Evolutionary conservation across 2,113 vertebrate genomes (phyloP).

Genomic region (cattle (Bos taurus)): DNA sequence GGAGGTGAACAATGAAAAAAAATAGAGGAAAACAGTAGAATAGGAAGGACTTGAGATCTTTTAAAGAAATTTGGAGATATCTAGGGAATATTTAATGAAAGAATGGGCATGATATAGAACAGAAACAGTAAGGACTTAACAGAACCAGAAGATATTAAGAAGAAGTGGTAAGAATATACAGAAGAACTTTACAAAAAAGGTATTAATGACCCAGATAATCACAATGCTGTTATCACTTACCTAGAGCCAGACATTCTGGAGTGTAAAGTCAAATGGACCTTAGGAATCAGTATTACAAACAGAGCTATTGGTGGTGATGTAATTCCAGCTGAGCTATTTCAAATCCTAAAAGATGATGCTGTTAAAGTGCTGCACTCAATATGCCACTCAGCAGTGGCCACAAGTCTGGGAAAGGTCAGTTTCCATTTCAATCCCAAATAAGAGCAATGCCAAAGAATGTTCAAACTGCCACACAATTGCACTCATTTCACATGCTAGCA

Average conservation of each 20-base stretch:
- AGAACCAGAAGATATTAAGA: not conserved
- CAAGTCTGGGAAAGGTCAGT: not conserved
- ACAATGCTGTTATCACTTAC: not conserved
- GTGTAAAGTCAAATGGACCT: not conserved
- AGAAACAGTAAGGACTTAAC: not conserved
- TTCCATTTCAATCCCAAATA: not conserved
- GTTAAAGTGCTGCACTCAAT: not conserved
- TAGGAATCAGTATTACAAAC: not conserved
- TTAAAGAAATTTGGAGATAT: not conserved
- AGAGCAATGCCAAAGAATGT: not conserved
- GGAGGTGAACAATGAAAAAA: not conserved
- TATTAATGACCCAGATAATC: not conserved
- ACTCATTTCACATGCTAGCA: not conserved
- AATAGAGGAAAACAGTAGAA: not conserved
- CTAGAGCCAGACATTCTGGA: not conserved
- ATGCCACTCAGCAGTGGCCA: not conserved
- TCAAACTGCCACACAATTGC: not conserved
- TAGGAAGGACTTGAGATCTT: not conserved
- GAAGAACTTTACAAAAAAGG: not conserved
- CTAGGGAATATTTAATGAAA: not conserved
- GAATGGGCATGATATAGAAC: not conserved
- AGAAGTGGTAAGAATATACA: not conserved
- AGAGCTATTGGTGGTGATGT: not conserved
- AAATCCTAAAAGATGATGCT: not conserved
- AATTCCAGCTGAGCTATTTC: not conserved